These are phyloP conservation scores for Caiman crocodilus DNA, from an alignment of 2,797 vertebrate species.

Conservation along the genomic window DNA sequence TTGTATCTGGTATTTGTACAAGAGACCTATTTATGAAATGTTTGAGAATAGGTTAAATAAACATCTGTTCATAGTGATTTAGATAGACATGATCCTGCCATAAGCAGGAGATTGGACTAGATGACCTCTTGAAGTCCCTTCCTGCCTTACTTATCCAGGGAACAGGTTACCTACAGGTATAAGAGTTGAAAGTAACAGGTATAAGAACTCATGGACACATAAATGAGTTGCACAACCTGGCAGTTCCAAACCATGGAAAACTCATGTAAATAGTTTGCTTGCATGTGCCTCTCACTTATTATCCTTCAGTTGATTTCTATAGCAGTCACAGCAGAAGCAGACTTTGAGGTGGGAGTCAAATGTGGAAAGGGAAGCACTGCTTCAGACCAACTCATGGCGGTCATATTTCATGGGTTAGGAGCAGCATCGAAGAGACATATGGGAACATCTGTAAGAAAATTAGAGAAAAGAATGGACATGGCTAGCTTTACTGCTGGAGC, in stretches of 20 bases:
- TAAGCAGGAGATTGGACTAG: not conserved
- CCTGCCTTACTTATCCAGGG: not conserved
- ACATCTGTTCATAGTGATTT: not conserved
- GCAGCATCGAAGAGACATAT: not conserved
- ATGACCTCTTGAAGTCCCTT: not conserved
- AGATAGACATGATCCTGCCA: not conserved
- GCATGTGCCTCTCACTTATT: not conserved
- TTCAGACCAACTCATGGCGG: not conserved
- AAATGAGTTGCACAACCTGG: not conserved
- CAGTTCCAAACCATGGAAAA: not conserved
- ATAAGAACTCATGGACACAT: not conserved
- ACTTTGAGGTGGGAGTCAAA: not conserved
- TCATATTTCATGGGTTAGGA: not conserved
- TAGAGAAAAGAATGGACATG: not conserved
- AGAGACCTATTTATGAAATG: no score
- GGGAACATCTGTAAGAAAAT: not conserved
- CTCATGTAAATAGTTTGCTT: not conserved
- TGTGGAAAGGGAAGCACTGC: not conserved
- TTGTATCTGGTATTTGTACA: no score
- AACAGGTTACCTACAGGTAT: not conserved
- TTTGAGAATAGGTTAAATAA: not conserved
- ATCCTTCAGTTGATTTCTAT: conserved; percentile 6
- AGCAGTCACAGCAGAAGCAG: not conserved
- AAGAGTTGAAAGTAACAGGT: not conserved
- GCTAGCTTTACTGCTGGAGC: not conserved